Percentiles rank a stretch among this genome's conserved stretches.
Evolutionary conservation across 2,797 vertebrate genomes (phyloP).

Genomic region (Neosalanx taihuensis): DNA sequence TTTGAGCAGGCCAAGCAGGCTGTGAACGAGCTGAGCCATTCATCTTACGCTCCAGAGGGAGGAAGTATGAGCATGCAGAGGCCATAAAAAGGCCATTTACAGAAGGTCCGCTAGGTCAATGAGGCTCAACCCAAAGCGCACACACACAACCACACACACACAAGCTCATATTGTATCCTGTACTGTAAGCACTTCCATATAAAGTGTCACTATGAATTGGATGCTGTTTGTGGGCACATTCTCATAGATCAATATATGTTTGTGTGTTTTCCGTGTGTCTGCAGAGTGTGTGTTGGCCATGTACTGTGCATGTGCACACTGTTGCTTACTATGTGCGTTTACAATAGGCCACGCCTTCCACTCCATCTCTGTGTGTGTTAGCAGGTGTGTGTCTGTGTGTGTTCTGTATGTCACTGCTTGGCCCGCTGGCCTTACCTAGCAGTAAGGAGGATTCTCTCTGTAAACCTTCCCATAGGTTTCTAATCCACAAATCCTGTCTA

Average conservation of each 20-base stretch:
- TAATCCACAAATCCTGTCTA: slow-evolving; percentile 49
- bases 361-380: neutral
- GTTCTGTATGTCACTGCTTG: neutral
- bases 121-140: neutral
- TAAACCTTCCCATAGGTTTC: slow-evolving; percentile 22
- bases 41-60: neutral
- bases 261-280: no score
- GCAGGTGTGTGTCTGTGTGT: neutral
- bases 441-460: slow-evolving; percentile 15
- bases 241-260: neutral
- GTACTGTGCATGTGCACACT: no score
- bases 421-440: neutral
- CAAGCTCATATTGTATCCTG: neutral
- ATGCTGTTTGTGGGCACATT: neutral
- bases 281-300: no score
- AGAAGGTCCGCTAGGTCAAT: neutral
- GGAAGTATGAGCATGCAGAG: neutral
- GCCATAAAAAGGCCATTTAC: neutral
- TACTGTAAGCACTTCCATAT: neutral
- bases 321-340: no score
- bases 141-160: neutral
- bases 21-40: neutral
- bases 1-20: no score
- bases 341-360: no score
- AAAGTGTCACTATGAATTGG: no score